Evolutionary conservation across 1,140 invertebrate species (phyloP).

Genomic region (Drosophila erecta): DNA sequence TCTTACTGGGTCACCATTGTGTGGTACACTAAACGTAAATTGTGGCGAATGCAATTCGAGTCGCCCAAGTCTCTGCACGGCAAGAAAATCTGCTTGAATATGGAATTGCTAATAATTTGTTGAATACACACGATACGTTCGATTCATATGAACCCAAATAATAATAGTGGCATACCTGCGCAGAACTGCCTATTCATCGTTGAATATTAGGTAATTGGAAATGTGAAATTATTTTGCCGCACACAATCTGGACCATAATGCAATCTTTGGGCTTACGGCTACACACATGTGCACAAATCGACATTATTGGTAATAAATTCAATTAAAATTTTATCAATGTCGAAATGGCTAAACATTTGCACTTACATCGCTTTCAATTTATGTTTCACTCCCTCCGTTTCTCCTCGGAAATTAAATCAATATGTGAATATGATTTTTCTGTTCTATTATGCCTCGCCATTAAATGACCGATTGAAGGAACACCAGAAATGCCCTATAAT

Average conservation of each 20-base stretch:
- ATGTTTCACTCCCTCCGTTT: constrained; percentile 5
- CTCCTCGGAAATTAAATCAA: constrained; percentile 62
- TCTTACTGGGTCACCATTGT: constrained; percentile 44
- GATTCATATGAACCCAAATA: neutral
- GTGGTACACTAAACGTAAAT: neutral
- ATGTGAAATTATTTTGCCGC: constrained; percentile 39
- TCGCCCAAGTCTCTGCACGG: neutral
- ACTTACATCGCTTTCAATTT: constrained; percentile 9
- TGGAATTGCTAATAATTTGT: no score
- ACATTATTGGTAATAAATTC: constrained; percentile 42
- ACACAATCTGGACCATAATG: constrained; percentile 13
- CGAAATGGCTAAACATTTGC: constrained; percentile 22
- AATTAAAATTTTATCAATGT: constrained; percentile 55
- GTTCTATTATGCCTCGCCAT: constrained; percentile 18
- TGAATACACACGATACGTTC: no score
- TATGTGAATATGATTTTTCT: constrained; percentile 55
- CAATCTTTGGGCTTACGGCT: constrained; percentile 18
- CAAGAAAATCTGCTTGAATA: neutral
- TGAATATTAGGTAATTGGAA: constrained; percentile 49
- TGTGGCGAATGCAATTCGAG: constrained; percentile 58
- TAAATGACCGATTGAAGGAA: constrained; percentile 14
- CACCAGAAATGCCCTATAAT: constrained; percentile 29
- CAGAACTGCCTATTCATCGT: neutral
- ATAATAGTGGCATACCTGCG: no score
- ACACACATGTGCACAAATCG: constrained; percentile 7